These are phyloP conservation scores for Augochlora pura DNA, from an alignment of 1,140 invertebrate species.

Conservation along the genomic window DNA sequence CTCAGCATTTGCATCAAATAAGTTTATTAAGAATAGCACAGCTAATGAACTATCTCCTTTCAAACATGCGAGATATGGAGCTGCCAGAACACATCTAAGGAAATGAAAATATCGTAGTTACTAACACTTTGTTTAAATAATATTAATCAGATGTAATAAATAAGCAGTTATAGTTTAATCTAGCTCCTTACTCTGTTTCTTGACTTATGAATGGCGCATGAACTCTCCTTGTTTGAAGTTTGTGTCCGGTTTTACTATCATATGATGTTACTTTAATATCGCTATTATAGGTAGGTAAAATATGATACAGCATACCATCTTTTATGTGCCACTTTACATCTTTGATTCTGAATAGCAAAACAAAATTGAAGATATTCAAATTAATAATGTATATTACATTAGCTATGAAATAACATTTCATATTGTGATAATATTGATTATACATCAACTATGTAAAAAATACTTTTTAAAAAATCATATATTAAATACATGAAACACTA, in stretches of 20 bases:
- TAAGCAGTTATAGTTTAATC: not conserved
- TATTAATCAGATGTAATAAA: slow-evolving; percentile 2
- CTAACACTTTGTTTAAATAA: slow-evolving; percentile 7
- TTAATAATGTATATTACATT: slow-evolving; percentile 7
- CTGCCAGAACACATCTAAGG: slow-evolving; percentile 83
- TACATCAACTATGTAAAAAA: not conserved
- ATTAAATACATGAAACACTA: not conserved
- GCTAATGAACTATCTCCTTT: slow-evolving; percentile 77
- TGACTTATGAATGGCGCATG: slow-evolving; percentile 84
- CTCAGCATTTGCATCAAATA: slow-evolving; percentile 70
- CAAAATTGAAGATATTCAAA: slow-evolving; percentile 8
- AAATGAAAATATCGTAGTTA: slow-evolving; percentile 18
- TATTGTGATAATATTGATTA: slow-evolving; percentile 1
- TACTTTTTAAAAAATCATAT: slow-evolving; percentile 4
- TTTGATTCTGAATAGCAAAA: slow-evolving; percentile 67
- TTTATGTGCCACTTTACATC: slow-evolving; percentile 83
- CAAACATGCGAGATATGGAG: slow-evolving; percentile 84
- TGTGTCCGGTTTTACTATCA: slow-evolving; percentile 84
- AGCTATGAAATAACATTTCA: not conserved
- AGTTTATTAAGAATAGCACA: slow-evolving; percentile 69
- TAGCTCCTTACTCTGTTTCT: slow-evolving; percentile 78
- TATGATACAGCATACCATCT: slow-evolving; percentile 84
- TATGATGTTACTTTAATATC: slow-evolving; percentile 87
- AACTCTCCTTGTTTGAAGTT: slow-evolving; percentile 82
- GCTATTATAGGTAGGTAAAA: slow-evolving; percentile 83